These are phyloP conservation scores for Chinchilla lanigera DNA, from an alignment of 2,113 vertebrate genomes.

Conservation along the genomic window DNA sequence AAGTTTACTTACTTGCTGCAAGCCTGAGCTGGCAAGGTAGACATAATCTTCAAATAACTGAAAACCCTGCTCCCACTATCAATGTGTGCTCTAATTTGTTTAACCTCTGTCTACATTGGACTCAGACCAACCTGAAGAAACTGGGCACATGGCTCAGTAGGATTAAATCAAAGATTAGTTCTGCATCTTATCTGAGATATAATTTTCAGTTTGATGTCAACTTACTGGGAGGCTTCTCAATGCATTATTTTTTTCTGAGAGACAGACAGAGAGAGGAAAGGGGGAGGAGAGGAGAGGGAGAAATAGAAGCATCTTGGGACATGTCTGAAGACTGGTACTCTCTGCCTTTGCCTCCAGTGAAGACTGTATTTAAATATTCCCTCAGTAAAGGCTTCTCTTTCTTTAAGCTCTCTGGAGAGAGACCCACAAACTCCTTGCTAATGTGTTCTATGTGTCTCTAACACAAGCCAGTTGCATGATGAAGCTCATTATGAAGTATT, in stretches of 20 bases:
- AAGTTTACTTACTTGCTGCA: slow-evolving; percentile 65
- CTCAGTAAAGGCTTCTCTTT: not conserved
- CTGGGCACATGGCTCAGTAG: slow-evolving; percentile 45
- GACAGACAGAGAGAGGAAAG: not conserved
- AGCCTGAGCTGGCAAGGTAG: slow-evolving; percentile 61
- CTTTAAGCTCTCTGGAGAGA: not conserved
- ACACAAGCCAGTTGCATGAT: not conserved
- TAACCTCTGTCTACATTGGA: slow-evolving; percentile 69
- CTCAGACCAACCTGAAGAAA: slow-evolving; percentile 41
- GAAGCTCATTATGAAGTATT: not conserved
- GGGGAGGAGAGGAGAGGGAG: not conserved
- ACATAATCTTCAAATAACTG: slow-evolving; percentile 57
- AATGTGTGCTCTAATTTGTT: slow-evolving; percentile 64
- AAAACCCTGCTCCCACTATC: slow-evolving; percentile 6
- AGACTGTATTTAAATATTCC: not conserved
- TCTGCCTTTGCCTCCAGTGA: not conserved
- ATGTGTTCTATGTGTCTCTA: slow-evolving; percentile 13
- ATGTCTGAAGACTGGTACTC: not conserved
- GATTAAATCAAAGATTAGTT: slow-evolving; percentile 69
- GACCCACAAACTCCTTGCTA: not conserved
- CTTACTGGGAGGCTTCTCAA: slow-evolving; percentile 11
- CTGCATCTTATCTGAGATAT: slow-evolving; percentile 42
- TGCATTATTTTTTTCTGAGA: slow-evolving; percentile 54
- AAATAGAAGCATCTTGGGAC: not conserved
- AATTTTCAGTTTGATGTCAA: slow-evolving; percentile 60